Conservation (phyloP, 2,888 invertebrate species). For the Agonopterix subpropinquella region DNA sequence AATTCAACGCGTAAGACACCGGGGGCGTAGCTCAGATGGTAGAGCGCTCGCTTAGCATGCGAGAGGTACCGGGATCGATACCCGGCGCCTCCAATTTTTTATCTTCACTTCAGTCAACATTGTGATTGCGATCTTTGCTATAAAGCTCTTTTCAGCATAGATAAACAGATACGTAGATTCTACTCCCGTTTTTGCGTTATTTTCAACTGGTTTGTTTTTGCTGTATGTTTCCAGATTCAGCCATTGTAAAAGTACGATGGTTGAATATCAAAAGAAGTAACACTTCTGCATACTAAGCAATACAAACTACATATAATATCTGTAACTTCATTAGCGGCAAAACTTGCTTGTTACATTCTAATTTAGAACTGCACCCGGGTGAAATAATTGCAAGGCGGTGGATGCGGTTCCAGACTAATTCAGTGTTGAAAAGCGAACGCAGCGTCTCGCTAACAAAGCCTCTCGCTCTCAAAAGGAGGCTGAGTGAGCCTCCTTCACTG, state of each 20-base stretch:
- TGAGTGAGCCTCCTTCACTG: conserved; percentile 21
- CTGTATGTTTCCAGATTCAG: too few relatives aligned
- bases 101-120: neutral
- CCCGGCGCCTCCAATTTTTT: conserved; percentile 62
- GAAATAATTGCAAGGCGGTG: conserved; percentile 1
- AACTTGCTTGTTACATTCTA: conserved; percentile 4
- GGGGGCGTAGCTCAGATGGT: conserved; percentile 60
- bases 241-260: too few relatives aligned
- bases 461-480: conserved; percentile 25
- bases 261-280: too few relatives aligned
- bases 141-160: too few relatives aligned
- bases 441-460: conserved; percentile 31
- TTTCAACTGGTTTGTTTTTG: too few relatives aligned
- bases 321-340: neutral
- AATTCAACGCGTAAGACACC: neutral
- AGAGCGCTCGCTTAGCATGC: conserved; percentile 66
- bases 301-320: too few relatives aligned
- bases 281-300: too few relatives aligned
- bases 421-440: conserved; percentile 18
- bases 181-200: too few relatives aligned
- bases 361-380: conserved; percentile 3
- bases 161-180: too few relatives aligned
- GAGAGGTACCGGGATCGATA: conserved; percentile 76
- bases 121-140: too few relatives aligned
- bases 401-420: conserved; percentile 18